Conservation (phyloP, 2,113 vertebrate species). For the Calidris pygmaea region DNA sequence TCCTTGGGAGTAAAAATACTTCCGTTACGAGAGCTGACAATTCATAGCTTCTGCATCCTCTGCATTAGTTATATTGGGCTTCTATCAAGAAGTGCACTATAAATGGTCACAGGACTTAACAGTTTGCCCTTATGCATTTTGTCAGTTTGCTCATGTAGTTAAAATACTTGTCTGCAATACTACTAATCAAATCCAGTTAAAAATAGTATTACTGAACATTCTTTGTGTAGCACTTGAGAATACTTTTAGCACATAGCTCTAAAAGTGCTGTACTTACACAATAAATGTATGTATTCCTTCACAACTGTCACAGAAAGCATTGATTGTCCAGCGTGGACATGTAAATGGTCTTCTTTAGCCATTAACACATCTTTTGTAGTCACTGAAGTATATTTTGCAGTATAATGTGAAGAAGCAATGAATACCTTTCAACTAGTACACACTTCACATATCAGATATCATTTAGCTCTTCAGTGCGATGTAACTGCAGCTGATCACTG, state of each 20-base stretch:
- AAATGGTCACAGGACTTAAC: conserved; percentile 45
- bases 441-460: neutral
- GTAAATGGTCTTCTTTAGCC: neutral
- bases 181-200: conserved; percentile 6
- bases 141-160: conserved; percentile 11
- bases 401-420: neutral
- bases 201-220: conserved; percentile 39
- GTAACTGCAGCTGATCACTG: neutral
- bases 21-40: conserved; percentile 33
- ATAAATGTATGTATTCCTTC: neutral
- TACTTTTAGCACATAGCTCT: neutral
- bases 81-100: conserved; percentile 55
- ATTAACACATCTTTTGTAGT: neutral
- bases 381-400: neutral
- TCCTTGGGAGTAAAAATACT: conserved; percentile 48
- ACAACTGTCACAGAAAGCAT: neutral
- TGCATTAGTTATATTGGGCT: conserved; percentile 42
- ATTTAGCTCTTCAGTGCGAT: neutral
- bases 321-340: accelerated
- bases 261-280: neutral
- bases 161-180: conserved; percentile 11
- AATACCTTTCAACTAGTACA: neutral
- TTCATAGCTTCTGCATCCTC: conserved; percentile 44
- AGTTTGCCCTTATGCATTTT: conserved; percentile 48
- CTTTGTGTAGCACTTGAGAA: neutral